Evolutionary conservation across 1,140 invertebrate genomes (phyloP).

Genomic region (Leptopilina boulardi): DNA sequence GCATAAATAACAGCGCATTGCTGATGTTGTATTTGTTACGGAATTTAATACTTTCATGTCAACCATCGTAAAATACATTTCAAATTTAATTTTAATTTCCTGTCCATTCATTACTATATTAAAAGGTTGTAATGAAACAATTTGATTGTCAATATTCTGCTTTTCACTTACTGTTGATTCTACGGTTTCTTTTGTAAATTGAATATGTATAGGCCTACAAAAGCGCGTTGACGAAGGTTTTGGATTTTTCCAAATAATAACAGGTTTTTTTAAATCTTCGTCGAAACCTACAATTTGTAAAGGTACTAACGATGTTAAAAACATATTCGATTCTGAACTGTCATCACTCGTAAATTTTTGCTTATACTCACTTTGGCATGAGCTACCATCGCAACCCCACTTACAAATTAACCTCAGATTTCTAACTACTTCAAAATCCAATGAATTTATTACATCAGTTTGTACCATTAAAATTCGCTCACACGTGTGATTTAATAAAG

Average conservation of each 20-base stretch:
- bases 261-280: not conserved
- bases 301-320: not conserved
- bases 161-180: not conserved
- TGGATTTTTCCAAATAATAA: not conserved
- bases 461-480: conserved; percentile 38
- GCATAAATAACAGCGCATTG: not conserved
- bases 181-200: not conserved
- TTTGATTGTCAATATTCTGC: not conserved
- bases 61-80: not conserved
- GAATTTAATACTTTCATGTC: not conserved
- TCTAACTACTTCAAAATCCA: not conserved
- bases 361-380: not conserved
- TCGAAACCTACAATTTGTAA: not conserved
- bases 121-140: not conserved
- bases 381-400: not conserved
- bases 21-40: not conserved
- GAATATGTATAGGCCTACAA: not conserved
- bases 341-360: not conserved
- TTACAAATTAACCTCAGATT: not conserved
- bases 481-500: conserved; percentile 45
- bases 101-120: not conserved
- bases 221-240: not conserved
- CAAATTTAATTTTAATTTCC: not conserved
- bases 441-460: conserved; percentile 46
- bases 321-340: not conserved